Evolutionary conservation across 2,113 vertebrate genomes (phyloP), one percentile per base, ranked within the genome.

Genomic region (Ameiurus melas): DNA sequence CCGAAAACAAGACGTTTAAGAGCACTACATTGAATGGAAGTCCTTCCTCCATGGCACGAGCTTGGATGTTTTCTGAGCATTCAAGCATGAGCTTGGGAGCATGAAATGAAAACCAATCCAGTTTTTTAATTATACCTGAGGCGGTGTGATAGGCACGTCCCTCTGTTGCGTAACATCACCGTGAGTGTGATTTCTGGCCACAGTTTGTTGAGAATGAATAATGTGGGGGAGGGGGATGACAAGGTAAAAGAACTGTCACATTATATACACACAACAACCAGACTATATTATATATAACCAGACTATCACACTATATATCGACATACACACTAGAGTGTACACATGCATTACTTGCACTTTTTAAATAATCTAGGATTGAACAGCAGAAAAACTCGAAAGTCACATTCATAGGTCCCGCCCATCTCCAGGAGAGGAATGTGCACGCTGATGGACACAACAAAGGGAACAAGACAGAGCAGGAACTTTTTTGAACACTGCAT

Each of bases 1-100:
- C 84, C 2, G 88, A 90, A 13, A 93, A 22, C 5, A 90, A 0
- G 30, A 92, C 92, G 80, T 94, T 92, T n/a, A 53, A 0, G 0
- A 0, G 0, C 1, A 83, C 73, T 30, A 86, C 91, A 0, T 53
- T 27, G 16, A 84, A 92, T 91, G 27, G 64, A 83, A 53, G 73
- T 2, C 30, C 20, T 17, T 88, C 86, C 43, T 84, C 88, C 90
- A 91, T 91, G 70, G 27, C 22, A 27, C 0, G 3, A 20, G 64
- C 30, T 51, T 4, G 16, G 39, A 7, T 4, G 30, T 13, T 22
- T 43, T 43, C 4, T 39, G 27, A n/a, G 14, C 0, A 39, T 1
- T 14, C 36, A 4, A 62, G 57, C 9, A 16, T n/a, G 39, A 53
- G 2, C 7, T 2, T 51, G 4, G 16, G 25, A 51, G 27, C 2